Conservation (phyloP, 1,140 invertebrate species). For the Apis laboriosa region DNA sequence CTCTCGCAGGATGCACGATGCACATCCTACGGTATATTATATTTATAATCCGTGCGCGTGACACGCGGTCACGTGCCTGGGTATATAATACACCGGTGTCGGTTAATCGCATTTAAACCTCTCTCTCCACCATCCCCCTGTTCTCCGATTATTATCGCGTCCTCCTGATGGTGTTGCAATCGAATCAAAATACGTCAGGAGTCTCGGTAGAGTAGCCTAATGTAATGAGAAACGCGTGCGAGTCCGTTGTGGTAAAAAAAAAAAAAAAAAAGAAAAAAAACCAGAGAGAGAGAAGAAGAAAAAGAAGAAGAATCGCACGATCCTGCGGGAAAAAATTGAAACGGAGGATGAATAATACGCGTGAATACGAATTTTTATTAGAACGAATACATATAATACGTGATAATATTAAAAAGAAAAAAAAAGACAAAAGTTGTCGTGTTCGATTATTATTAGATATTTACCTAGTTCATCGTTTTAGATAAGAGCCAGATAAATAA, state of each 20-base stretch:
- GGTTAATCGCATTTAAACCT: slow-evolving; percentile 79
- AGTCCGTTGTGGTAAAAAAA: slow-evolving; percentile 26
- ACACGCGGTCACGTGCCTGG: slow-evolving; percentile 77
- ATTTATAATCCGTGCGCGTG: slow-evolving; percentile 80
- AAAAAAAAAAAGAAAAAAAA: background rate
- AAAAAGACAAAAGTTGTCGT: background rate
- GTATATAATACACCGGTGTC: slow-evolving; percentile 54
- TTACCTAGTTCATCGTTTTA: background rate
- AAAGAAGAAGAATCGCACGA: slow-evolving; percentile 19
- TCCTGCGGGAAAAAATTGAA: background rate
- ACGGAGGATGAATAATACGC: too few relatives aligned
- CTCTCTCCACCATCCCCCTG: slow-evolving; percentile 53
- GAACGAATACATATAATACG: too few relatives aligned
- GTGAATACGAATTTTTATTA: too few relatives aligned
- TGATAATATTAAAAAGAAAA: too few relatives aligned
- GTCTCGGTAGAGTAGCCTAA: slow-evolving; percentile 53
- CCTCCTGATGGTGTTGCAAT: slow-evolving; percentile 66
- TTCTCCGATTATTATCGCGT: slow-evolving; percentile 65
- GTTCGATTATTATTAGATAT: background rate
- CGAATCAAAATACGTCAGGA: slow-evolving; percentile 68
- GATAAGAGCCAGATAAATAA: slow-evolving; percentile 17
- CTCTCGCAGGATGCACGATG: slow-evolving; percentile 30
- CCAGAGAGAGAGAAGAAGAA: slow-evolving; percentile 3
- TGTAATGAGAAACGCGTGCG: slow-evolving; percentile 64
- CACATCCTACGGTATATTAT: slow-evolving; percentile 73